Evolutionary conservation across 2,113 vertebrate species (phyloP).

Genomic region (human (Homo sapiens)): DNA sequence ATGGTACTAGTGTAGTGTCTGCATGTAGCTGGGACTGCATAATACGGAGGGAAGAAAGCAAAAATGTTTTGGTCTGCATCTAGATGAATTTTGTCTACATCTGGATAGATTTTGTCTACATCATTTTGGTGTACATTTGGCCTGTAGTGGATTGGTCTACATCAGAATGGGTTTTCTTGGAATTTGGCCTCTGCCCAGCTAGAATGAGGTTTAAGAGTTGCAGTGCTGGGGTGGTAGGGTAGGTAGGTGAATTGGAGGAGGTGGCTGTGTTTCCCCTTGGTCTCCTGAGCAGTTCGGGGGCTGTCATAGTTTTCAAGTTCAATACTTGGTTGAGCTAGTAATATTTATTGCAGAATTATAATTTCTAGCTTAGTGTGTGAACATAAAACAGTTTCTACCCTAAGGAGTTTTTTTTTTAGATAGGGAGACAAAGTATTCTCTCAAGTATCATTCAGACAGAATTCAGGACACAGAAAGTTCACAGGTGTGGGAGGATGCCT

Average conservation of each 20-base stretch:
- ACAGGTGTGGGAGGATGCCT: background rate
- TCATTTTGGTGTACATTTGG: background rate
- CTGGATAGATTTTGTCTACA: background rate
- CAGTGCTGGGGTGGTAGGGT: background rate
- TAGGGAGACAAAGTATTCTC: constrained; percentile 27
- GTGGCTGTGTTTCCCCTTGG: background rate
- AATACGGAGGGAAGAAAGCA: background rate
- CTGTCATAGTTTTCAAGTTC: background rate
- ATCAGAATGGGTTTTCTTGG: background rate
- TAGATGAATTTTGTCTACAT: background rate
- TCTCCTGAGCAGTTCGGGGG: background rate
- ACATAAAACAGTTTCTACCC: background rate
- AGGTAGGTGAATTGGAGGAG: background rate
- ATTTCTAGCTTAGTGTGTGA: background rate
- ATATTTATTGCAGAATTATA: constrained; percentile 40
- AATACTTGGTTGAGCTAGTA: background rate
- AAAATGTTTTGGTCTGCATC: background rate
- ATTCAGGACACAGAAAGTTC: background rate
- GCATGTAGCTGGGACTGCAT: background rate
- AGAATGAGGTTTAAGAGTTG: background rate
- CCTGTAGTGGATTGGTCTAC: background rate
- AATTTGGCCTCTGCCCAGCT: background rate
- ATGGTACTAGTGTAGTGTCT: background rate
- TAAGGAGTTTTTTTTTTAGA: constrained; percentile 41
- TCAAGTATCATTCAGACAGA: background rate